Evolutionary conservation across 2,113 vertebrate species (phyloP).

Genomic region (Crotophaga sulcirostris): DNA sequence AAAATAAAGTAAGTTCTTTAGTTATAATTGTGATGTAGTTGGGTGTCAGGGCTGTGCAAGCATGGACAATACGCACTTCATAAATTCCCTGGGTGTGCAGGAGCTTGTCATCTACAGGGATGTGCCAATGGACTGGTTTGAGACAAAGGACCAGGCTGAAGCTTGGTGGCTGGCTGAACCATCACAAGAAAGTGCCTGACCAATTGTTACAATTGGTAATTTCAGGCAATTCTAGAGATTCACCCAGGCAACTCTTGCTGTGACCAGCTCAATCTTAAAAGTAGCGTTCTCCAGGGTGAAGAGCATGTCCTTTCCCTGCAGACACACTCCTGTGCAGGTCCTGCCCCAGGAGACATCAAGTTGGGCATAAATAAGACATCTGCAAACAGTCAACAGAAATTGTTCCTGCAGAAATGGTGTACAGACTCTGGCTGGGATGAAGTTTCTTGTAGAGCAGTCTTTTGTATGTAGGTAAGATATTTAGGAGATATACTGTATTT

Average conservation of each 20-base stretch:
- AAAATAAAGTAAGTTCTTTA: not conserved
- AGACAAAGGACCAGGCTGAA: not conserved
- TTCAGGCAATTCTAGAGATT: not conserved
- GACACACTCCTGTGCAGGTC: not conserved
- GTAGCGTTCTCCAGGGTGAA: not conserved
- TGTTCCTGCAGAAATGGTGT: not conserved
- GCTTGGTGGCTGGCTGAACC: not conserved
- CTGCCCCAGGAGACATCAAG: not conserved
- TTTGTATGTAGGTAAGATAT: not conserved
- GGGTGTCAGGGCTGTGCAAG: not conserved
- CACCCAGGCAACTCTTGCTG: not conserved
- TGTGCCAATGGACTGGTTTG: not conserved
- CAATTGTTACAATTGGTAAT: fast-evolving
- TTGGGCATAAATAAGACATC: not conserved
- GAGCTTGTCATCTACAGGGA: not conserved
- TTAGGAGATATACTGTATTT: not conserved
- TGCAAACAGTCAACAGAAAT: not conserved
- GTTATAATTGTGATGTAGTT: not conserved
- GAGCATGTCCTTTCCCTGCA: not conserved
- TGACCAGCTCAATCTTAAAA: not conserved
- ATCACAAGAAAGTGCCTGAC: not conserved
- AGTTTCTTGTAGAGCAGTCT: not conserved
- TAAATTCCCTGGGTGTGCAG: not conserved
- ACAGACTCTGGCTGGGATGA: not conserved
- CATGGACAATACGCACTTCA: not conserved